Percentiles rank a stretch among this genome's conserved stretches.
Evolutionary conservation across 2,113 vertebrate species (phyloP).

Genomic region (Nothobranchius furzeri): DNA sequence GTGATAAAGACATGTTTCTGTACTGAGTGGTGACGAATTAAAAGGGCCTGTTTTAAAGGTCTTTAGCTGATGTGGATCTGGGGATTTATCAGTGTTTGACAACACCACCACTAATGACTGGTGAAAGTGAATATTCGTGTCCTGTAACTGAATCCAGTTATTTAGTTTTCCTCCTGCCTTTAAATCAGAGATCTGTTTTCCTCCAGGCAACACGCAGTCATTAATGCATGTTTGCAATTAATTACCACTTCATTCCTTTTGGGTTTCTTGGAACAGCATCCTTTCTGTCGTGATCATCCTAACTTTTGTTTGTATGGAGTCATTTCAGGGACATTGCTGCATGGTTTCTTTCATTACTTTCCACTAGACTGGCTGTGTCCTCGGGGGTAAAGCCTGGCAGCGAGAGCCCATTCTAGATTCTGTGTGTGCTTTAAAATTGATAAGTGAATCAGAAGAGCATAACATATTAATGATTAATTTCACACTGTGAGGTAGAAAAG

Average conservation of each 20-base stretch:
- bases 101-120: neutral
- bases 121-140: neutral
- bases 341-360: constrained; percentile 61
- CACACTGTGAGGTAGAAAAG: constrained; percentile 56
- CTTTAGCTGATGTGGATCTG: too few relatives aligned
- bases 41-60: too few relatives aligned
- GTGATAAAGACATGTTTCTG: too few relatives aligned
- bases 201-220: neutral
- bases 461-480: constrained; percentile 76
- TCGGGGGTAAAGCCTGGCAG: constrained; percentile 45
- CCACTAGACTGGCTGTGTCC: constrained; percentile 34
- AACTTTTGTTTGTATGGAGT: constrained; percentile 52
- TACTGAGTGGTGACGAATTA: too few relatives aligned
- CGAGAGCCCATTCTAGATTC: constrained; percentile 40
- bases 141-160: neutral
- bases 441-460: constrained; percentile 74
- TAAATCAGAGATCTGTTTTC: constrained; percentile 7
- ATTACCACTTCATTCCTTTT: constrained; percentile 26
- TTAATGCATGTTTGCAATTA: constrained; percentile 25
- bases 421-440: constrained; percentile 75
- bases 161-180: too few relatives aligned
- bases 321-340: constrained; percentile 62
- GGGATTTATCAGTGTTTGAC: neutral
- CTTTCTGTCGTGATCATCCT: constrained; percentile 20
- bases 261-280: neutral